Evolutionary conservation across 2,113 vertebrate species (phyloP).

Genomic region (Ciconia boyciana): DNA sequence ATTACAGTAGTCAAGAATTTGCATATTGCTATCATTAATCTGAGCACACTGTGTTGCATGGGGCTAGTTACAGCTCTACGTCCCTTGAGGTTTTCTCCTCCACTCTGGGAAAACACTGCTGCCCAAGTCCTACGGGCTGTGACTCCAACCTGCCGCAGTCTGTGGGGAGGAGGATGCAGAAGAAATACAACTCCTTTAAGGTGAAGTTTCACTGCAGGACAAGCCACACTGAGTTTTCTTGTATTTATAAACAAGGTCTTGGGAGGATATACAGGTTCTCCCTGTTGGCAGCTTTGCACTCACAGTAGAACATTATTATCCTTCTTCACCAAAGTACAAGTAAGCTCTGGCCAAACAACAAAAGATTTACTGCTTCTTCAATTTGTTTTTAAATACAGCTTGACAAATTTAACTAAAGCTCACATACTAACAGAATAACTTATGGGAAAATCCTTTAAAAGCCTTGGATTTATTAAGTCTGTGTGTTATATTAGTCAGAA

Average conservation of each 20-base stretch:
- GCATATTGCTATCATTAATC: neutral
- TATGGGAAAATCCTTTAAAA: constrained; percentile 21
- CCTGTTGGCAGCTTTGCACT: neutral
- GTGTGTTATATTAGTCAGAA: constrained; percentile 33
- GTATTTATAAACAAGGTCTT: neutral
- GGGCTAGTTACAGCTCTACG: accelerated
- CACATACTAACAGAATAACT: constrained; percentile 19
- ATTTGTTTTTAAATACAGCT: constrained; percentile 11
- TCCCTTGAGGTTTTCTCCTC: neutral
- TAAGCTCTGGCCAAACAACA: neutral
- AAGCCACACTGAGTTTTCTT: neutral
- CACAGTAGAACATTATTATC: neutral
- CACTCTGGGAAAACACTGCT: neutral
- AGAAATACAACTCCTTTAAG: neutral
- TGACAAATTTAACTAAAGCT: constrained; percentile 23
- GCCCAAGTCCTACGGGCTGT: neutral
- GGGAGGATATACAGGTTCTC: neutral
- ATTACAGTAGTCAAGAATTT: neutral
- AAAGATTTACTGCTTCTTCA: constrained; percentile 5
- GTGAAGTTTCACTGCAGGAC: neutral
- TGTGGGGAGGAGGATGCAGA: neutral
- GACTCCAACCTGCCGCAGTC: neutral
- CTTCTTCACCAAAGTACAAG: neutral
- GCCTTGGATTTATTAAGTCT: constrained; percentile 58
- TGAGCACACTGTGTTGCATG: neutral